phyloP scores from a whole-genome alignment of 53 echinoderm and acorn worm species.

The Mesocentrotus franciscanus region DNA sequence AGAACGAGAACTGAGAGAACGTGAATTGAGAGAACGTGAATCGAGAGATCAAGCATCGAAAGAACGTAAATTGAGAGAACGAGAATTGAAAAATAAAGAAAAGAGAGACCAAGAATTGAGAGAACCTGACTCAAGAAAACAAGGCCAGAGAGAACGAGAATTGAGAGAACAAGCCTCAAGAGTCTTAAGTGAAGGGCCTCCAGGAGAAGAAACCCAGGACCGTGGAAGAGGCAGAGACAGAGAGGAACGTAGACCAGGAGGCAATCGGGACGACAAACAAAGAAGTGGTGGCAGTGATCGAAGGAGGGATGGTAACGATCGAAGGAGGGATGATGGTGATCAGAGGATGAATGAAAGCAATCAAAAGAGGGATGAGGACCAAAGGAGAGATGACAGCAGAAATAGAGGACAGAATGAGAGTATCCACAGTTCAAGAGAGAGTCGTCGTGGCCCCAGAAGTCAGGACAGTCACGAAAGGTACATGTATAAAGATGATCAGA shows the following conservation, averaged over 20 bases:
- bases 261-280: not conserved
- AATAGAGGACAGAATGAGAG: not conserved
- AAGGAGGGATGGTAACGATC: not conserved
- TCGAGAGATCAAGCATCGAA: not conserved
- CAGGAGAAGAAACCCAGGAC: not conserved
- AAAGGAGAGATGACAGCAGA: not conserved
- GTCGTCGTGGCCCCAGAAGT: not conserved
- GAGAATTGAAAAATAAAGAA: not conserved
- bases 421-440: not conserved
- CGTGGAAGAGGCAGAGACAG: not conserved
- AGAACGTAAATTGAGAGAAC: not conserved
- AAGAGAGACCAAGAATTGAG: not conserved
- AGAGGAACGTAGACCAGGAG: not conserved
- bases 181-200: not conserved
- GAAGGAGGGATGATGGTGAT: not conserved
- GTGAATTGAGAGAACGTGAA: not conserved
- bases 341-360: not conserved
- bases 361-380: not conserved
- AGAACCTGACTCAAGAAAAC: not conserved
- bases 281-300: not conserved
- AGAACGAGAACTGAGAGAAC: not conserved
- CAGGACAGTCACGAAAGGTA: not conserved
- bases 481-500: not conserved
- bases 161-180: conserved; percentile 1
- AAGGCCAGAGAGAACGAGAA: not conserved